Percentiles rank a stretch among this genome's conserved stretches.
Conservation (phyloP, 1,140 invertebrate species). For the Theocolax elegans region DNA sequence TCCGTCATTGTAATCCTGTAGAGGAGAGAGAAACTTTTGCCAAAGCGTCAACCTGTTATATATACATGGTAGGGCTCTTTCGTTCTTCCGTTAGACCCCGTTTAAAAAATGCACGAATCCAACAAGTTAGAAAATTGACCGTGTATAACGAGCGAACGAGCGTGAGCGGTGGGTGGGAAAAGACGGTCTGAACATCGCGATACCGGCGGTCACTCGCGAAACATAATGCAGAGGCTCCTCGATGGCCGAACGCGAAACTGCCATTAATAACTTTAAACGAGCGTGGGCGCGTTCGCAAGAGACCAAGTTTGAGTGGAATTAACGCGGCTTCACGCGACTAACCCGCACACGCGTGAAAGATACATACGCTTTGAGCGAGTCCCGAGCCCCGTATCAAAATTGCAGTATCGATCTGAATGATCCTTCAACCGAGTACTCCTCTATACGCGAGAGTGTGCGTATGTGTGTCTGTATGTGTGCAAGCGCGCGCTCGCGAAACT, state of each 20-base stretch:
- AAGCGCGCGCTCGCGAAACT: no score
- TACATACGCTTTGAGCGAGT: neutral
- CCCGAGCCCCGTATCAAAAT: neutral
- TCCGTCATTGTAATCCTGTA: neutral
- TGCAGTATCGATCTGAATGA: neutral
- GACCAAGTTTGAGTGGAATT: conserved; percentile 13
- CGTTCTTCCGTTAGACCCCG: neutral
- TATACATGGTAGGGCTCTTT: neutral
- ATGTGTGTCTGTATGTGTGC: no score
- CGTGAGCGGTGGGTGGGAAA: no score
- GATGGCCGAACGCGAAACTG: conserved; percentile 31
- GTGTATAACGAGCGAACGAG: no score
- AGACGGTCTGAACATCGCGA: no score
- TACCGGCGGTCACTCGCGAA: no score
- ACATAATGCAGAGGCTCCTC: neutral
- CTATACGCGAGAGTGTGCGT: neutral
- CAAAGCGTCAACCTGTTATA: neutral
- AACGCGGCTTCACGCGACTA: neutral
- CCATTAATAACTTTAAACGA: conserved; percentile 43
- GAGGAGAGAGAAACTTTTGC: neutral
- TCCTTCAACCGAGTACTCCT: neutral
- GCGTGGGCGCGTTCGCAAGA: no score
- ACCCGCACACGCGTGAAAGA: conserved; percentile 6
- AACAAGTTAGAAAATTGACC: conserved; percentile 6
- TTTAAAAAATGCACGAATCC: conserved; percentile 28